phyloP scores from a whole-genome alignment of 2,113 vertebrate species.

The Drymodes brunneopygia region DNA sequence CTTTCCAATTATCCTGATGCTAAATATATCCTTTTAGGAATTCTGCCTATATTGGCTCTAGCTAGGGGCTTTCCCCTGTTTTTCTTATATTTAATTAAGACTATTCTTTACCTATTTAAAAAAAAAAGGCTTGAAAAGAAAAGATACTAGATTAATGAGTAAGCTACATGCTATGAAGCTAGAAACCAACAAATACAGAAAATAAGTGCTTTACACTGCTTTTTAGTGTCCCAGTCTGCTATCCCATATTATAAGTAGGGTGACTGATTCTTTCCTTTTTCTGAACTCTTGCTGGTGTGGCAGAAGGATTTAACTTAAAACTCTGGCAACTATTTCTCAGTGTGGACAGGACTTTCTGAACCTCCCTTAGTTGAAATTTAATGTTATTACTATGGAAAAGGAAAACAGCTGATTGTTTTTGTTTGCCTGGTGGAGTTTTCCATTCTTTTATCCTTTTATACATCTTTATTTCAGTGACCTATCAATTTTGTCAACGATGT shows the following conservation, averaged over 20 bases:
- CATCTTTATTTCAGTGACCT: neutral
- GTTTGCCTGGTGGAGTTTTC: neutral
- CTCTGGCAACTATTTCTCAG: neutral
- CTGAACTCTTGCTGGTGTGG: neutral
- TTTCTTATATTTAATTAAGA: neutral
- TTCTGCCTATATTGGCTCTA: conserved; percentile 3
- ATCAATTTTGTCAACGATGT: neutral
- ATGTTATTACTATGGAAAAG: neutral
- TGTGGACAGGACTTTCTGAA: neutral
- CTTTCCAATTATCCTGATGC: conserved; percentile 15
- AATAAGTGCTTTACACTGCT: neutral
- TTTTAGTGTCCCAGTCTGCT: neutral
- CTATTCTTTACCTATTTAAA: neutral
- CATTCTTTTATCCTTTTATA: neutral
- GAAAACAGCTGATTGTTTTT: neutral
- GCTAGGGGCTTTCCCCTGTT: neutral
- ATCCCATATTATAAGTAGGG: neutral
- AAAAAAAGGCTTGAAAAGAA: neutral
- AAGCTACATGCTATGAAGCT: neutral
- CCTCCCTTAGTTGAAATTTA: neutral
- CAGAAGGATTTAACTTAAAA: neutral
- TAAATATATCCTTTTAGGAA: conserved; percentile 44
- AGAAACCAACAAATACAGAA: neutral
- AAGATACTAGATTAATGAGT: neutral
- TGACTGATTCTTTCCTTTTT: neutral